phyloP scores from a whole-genome alignment of 2,888 invertebrate species.

The Galerucella nymphaeae region DNA sequence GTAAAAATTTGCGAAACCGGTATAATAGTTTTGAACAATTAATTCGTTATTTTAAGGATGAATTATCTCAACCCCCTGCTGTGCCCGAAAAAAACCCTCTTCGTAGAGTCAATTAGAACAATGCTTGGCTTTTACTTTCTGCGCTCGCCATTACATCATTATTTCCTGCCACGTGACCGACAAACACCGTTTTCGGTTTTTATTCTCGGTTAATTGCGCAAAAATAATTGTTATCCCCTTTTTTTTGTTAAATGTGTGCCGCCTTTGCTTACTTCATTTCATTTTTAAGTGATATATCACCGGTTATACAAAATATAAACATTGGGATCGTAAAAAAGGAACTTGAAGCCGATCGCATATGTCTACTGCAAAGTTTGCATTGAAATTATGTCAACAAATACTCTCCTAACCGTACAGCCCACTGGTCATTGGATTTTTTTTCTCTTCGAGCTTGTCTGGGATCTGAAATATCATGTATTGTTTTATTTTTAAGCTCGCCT shows the following conservation, averaged over 20 bases:
- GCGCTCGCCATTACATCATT: constrained; percentile 31
- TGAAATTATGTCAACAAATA: constrained; percentile 5
- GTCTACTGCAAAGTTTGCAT: background rate
- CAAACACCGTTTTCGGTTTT: constrained; percentile 6
- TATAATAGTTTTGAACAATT: no score
- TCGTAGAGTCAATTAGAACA: constrained; percentile 29
- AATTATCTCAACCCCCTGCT: constrained; percentile 1
- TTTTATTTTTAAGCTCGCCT: constrained; percentile 7
- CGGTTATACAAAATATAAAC: constrained; percentile 2
- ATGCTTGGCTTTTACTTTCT: constrained; percentile 21
- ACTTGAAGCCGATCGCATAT: background rate
- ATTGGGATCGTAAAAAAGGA: background rate
- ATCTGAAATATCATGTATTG: constrained; percentile 1
- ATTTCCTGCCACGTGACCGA: constrained; percentile 27
- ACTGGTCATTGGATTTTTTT: constrained; percentile 7
- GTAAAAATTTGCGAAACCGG: no score
- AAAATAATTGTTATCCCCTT: background rate
- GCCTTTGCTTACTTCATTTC: background rate
- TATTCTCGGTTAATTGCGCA: constrained; percentile 3
- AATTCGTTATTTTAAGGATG: background rate
- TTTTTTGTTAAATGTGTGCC: background rate
- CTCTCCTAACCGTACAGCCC: background rate
- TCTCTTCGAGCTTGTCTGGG: background rate
- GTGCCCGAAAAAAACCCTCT: background rate
- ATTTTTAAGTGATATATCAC: background rate